phyloP scores from a whole-genome alignment of 2,888 invertebrate genomes.

The Litoditis marina region DNA sequence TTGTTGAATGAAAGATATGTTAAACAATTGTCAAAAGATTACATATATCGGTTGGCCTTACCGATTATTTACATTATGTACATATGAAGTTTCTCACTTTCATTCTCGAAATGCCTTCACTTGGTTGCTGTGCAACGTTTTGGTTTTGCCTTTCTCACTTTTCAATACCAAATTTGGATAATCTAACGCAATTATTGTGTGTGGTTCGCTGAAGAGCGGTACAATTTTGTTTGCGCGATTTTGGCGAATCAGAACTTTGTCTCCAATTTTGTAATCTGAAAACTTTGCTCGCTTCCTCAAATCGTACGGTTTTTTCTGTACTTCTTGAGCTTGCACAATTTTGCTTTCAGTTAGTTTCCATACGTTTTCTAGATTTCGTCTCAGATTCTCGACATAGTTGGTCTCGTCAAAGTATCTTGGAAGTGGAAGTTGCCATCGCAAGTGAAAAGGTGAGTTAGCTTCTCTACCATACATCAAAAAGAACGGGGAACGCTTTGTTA shows the following conservation, averaged over 20 bases:
- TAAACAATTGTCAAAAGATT: too few species aligned
- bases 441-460: neutral
- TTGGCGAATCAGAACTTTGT: neutral
- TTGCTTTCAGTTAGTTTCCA: neutral
- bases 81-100: too few species aligned
- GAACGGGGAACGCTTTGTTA: slow-evolving; percentile 4
- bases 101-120: too few species aligned
- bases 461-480: slow-evolving; percentile 7
- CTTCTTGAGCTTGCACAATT: neutral
- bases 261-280: neutral
- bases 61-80: too few species aligned
- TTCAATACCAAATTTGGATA: neutral
- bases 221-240: neutral
- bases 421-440: neutral
- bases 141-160: neutral
- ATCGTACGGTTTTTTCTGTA: neutral
- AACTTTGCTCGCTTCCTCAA: neutral
- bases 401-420: neutral
- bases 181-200: neutral
- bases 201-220: neutral
- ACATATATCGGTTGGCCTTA: too few species aligned
- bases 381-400: neutral
- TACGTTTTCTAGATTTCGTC: neutral
- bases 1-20: too few species aligned
- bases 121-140: neutral